Base-by-base conservation (phyloP, 2,113 vertebrate genomes). In the Toxotes chatareus region DNA sequence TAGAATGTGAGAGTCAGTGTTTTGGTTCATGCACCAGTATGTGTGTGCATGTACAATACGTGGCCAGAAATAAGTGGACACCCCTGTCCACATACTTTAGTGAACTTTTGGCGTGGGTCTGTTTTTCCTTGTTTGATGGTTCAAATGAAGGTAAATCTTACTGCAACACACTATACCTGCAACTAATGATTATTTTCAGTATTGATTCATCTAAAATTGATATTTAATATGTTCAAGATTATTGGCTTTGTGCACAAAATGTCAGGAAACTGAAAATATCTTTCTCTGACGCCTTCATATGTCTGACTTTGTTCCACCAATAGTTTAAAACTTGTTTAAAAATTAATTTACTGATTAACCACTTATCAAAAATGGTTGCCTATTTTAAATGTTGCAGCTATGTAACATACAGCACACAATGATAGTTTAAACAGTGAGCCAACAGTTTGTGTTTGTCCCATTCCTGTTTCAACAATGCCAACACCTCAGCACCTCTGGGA, bases 21-120 rank as follows among this genome's bases (percentile, higher is more conserved):
- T 27, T 56, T 44, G 32, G 31, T 34, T 1, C 66, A 46, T 73
- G 42, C 11, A 44, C 10, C 42, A 12, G 42, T 4, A 44, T 12
- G 71, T 64, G 36, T 44, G 42, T 83, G 65, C 3, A 1, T 42
- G 19, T 17, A 32, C 14, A 31, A 7, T 40, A 40, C 38, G 5
- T 14, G 42, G 46, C 40, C 73, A 40, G 57, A 64, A 67, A 12
- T 73, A 72, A 70, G 68, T 47, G 34, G 56, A 72, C 51, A 11
- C 5, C 21, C 7, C 8, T 17, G 0, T 23, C 8, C 1, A 21
- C 11, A 17, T 13, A 44, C 56, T 63, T 63, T 49, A 44, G 6
- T 65, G 9, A 17, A 51, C 17, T 72, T 57, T 65, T 36, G 12
- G 9, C 23, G 10, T 16, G 19, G 10, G 66, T 31, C 2, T 68